Percentiles rank a stretch among this genome's conserved stretches.
Conservation (phyloP, 1,140 invertebrate species). For the Drosophila lacertosa region DNA sequence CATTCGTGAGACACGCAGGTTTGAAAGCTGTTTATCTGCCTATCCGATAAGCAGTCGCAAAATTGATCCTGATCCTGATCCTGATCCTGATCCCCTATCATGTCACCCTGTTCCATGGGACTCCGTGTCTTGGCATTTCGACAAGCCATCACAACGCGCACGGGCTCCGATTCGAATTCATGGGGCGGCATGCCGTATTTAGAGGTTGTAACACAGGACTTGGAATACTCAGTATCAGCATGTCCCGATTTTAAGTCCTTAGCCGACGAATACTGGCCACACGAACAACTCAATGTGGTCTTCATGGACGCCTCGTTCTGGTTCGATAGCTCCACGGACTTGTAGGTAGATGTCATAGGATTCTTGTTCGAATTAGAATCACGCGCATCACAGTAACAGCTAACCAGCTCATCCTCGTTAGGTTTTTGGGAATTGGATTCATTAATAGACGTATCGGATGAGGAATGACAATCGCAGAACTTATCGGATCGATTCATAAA, state of each 20-base stretch:
- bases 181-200: not conserved
- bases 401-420: too few species aligned
- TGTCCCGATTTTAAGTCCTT: not conserved
- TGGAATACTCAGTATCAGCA: not conserved
- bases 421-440: too few species aligned
- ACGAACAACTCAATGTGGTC: not conserved
- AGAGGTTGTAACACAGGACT: conserved; percentile 16
- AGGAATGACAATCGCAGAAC: conserved; percentile 16
- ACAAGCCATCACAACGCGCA: conserved; percentile 2
- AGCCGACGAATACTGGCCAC: not conserved
- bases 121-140: not conserved
- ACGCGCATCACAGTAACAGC: not conserved
- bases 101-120: too few species aligned
- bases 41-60: not conserved
- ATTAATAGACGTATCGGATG: not conserved
- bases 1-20: not conserved
- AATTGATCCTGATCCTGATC: too few species aligned
- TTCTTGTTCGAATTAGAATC: not conserved
- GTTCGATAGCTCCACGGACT: not conserved
- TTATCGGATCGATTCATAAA: not conserved
- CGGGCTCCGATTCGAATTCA: not conserved
- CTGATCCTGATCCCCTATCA: too few species aligned
- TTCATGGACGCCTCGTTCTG: not conserved
- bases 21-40: not conserved
- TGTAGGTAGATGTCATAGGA: not conserved